Conservation (phyloP, 2,888 invertebrate species). For the Agrotis exclamationis region DNA sequence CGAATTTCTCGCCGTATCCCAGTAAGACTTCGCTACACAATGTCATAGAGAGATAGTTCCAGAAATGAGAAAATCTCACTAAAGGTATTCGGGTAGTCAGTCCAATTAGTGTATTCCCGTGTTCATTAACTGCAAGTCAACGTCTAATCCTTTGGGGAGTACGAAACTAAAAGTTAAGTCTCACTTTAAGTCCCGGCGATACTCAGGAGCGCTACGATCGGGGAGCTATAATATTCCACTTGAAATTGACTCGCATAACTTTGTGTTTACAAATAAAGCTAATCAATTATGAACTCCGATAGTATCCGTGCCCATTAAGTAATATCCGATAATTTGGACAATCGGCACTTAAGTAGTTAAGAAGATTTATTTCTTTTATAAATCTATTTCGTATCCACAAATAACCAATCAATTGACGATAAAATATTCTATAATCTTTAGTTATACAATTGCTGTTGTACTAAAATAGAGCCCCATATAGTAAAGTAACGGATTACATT, state of each 20-base stretch:
- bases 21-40: background rate
- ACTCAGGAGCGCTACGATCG: slow-evolving; percentile 25
- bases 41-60: background rate
- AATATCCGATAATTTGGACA: slow-evolving; percentile 20
- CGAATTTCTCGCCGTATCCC: too few relatives aligned
- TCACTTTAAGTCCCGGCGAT: slow-evolving; percentile 45
- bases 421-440: background rate
- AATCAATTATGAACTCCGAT: slow-evolving; percentile 46
- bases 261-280: slow-evolving; percentile 52
- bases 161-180: slow-evolving; percentile 66
- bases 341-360: slow-evolving; percentile 20
- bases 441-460: background rate
- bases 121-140: slow-evolving; percentile 65
- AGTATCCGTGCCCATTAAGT: slow-evolving; percentile 24
- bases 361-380: slow-evolving; percentile 18
- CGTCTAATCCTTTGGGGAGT: slow-evolving; percentile 58
- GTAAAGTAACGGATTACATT: slow-evolving; percentile 1
- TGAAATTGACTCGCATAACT: slow-evolving; percentile 53
- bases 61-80: slow-evolving; percentile 4
- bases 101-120: slow-evolving; percentile 48
- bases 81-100: slow-evolving; percentile 32
- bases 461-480: slow-evolving; percentile 3
- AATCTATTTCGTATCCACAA: background rate
- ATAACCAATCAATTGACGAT: background rate
- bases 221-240: slow-evolving; percentile 50